Conservation (phyloP, 2,888 invertebrate species). For the Sarcophaga variegata region DNA sequence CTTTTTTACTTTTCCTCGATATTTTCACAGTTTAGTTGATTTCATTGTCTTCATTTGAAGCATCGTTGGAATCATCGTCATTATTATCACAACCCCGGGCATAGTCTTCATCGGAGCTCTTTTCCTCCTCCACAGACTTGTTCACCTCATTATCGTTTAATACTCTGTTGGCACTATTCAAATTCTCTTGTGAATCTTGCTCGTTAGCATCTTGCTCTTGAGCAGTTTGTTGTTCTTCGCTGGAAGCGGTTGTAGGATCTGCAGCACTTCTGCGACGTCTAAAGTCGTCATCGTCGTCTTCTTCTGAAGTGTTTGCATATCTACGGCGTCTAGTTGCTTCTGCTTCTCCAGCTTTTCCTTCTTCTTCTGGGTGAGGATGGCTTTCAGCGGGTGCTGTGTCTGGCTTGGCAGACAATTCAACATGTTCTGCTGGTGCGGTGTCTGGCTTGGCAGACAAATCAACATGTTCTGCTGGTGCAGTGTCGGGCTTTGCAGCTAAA, state of each 20-base stretch:
- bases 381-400: not conserved
- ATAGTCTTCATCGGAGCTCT: slow-evolving; percentile 74
- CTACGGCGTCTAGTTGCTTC: not conserved
- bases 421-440: not conserved
- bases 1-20: not conserved
- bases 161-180: not conserved
- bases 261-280: slow-evolving; percentile 19
- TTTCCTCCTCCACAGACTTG: slow-evolving; percentile 12
- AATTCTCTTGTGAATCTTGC: slow-evolving; percentile 6
- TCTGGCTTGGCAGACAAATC: not conserved
- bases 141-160: not conserved
- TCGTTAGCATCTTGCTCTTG: slow-evolving; percentile 17
- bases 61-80: slow-evolving; percentile 51
- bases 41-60: slow-evolving; percentile 75
- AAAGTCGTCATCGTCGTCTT: not conserved
- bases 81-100: slow-evolving; percentile 76
- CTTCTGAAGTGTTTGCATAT: slow-evolving; percentile 31
- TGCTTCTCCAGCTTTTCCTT: not conserved
- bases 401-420: not conserved
- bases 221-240: slow-evolving; percentile 8
- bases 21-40: slow-evolving; percentile 68
- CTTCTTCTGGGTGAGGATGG: not conserved
- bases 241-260: not conserved
- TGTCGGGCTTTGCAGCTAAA: not conserved
- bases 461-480: not conserved